A percentile compares a stretch with the other conserved stretches of the same genome.
Conservation (phyloP, 2,113 vertebrate genomes). For the Cacatua alba region DNA sequence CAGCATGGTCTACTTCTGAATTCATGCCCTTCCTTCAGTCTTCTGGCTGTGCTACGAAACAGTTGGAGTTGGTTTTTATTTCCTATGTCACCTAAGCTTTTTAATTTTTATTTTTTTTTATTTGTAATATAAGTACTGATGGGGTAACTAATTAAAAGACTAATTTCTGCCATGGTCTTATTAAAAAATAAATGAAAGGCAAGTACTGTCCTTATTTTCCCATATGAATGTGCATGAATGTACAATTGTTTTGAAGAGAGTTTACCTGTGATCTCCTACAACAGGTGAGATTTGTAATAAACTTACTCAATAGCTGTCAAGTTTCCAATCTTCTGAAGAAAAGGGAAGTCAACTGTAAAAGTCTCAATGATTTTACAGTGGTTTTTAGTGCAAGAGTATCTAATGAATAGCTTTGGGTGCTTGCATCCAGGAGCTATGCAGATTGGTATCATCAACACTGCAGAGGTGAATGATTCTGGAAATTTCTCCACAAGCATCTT, state of each 20-base stretch:
- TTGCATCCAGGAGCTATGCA: neutral
- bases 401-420: neutral
- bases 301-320: neutral
- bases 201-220: neutral
- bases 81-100: neutral
- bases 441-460: neutral
- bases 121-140: neutral
- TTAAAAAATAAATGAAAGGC: neutral
- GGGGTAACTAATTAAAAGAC: neutral
- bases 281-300: neutral
- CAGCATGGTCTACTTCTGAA: neutral
- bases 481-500: neutral
- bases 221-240: neutral
- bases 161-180: neutral
- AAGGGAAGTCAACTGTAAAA: neutral
- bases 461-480: neutral
- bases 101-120: neutral
- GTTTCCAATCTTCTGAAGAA: neutral
- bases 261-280: neutral
- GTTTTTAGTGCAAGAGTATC: neutral
- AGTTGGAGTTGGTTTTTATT: neutral
- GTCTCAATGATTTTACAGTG: neutral
- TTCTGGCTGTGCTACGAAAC: neutral
- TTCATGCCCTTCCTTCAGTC: neutral
- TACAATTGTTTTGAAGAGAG: neutral